Base-by-base conservation (phyloP, 2,888 invertebrate species). In the Timema cristinae region DNA sequence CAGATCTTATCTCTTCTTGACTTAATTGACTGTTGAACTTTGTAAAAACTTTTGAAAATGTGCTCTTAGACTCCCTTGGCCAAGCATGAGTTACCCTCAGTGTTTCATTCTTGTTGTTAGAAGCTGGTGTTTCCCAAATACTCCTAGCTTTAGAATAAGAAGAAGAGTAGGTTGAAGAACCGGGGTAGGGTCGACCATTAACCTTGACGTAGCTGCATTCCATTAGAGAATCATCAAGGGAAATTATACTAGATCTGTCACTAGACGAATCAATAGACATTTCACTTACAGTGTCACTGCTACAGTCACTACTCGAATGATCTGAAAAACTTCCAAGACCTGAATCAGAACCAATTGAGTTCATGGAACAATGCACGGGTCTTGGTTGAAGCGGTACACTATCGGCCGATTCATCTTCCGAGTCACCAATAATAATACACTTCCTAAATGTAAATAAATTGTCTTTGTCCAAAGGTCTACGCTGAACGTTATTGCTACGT, bases 241-340 rank as follows among this genome's bases (percentile, higher is more conserved):
- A 84, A 70, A 84, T 84, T 70, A 84, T 84, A 76, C 84, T 84
- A 70, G 84, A 84, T 7, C 85, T 81, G 75, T 85, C 85, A 76
- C 84, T 83, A 69, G 83, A 82, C 49, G 84, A 84, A 76, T 85
- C 84, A n/a, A 84, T 82, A 13, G 84, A 84, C 77, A 84, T 83
- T 76, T 85, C 85, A 47, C 84, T 84, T 6, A 84, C 81, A 2
- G 83, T 82, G 75, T 84, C 84, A 74, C 84, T 84, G 71, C 83
- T 83, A 71, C 83, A 82, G 77, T 84, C 84, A 69, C 78, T 77
- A 77, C 75, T 75, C 9, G 75, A 71, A 15, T 73, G 69, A 54
- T 75, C 70, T 32, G 69, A 72, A 56, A 71, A 69, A n/a, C 70
- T 67, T 13, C 69, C 71, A 50, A 73, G 67, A 11, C 70, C 63